Percentiles rank a stretch among this genome's conserved stretches.
Conservation (phyloP, 1,140 invertebrate genomes). For the Adelges cooleyi region DNA sequence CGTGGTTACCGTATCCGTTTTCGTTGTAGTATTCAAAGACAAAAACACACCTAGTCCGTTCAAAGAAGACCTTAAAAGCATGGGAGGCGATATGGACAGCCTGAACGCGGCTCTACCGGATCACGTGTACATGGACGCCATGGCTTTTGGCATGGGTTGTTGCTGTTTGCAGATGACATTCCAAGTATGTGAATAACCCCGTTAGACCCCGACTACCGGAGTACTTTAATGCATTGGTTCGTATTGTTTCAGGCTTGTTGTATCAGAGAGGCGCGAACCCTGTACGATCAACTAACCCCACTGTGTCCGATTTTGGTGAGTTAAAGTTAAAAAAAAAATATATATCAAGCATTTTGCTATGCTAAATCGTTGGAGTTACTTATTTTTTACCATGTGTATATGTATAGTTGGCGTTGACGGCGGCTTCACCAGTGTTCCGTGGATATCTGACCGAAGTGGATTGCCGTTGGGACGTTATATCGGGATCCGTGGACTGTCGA, state of each 20-base stretch:
- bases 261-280: constrained; percentile 82
- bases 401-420: constrained; percentile 79
- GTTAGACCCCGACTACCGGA: not conserved
- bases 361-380: not conserved
- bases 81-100: constrained; percentile 58
- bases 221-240: not conserved
- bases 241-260: constrained; percentile 74
- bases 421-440: constrained; percentile 87
- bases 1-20: too few relatives aligned
- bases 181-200: constrained; percentile 35
- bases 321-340: not conserved
- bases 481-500: constrained; percentile 82
- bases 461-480: constrained; percentile 93
- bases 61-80: constrained; percentile 51
- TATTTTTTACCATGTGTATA: not conserved
- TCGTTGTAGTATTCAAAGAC: constrained; percentile 76
- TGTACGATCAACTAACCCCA: constrained; percentile 96
- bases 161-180: constrained; percentile 94
- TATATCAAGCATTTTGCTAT: not conserved
- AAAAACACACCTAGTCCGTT: constrained; percentile 62
- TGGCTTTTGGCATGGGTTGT: constrained; percentile 99
- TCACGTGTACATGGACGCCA: constrained; percentile 94
- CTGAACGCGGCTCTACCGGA: constrained; percentile 56
- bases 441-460: constrained; percentile 91
- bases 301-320: constrained; percentile 92